Conservation (phyloP, 2,797 vertebrate species). For the Molossus alvarezi region DNA sequence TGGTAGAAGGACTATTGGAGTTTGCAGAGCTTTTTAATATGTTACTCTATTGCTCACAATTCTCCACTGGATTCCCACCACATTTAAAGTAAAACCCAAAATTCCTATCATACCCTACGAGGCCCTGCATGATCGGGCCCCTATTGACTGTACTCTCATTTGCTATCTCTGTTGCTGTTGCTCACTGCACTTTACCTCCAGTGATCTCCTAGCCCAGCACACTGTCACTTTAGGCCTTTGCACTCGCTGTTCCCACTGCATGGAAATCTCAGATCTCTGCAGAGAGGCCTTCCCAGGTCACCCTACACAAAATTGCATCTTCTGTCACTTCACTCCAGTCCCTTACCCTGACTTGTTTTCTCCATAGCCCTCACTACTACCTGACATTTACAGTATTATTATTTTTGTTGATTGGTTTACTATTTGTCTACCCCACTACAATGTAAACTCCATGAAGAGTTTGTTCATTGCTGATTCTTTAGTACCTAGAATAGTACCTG, state of each 20-base stretch:
- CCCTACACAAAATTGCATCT: not conserved
- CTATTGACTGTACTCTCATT: not conserved
- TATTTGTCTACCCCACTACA: not conserved
- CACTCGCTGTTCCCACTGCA: not conserved
- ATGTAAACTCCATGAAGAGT: not conserved
- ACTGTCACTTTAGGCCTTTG: not conserved
- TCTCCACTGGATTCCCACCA: not conserved
- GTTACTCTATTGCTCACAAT: not conserved
- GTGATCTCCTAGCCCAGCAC: not conserved
- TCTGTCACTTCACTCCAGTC: not conserved
- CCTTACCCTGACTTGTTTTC: not conserved
- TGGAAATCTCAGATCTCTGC: not conserved
- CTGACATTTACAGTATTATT: conserved; percentile 27
- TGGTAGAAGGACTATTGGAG: not conserved
- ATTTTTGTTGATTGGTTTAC: conserved; percentile 4
- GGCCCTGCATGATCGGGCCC: not conserved
- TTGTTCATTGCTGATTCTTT: not conserved
- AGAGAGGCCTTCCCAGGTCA: conserved; percentile 20
- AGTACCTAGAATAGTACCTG: conserved; percentile 23
- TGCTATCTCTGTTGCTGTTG: not conserved
- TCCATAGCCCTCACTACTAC: not conserved
- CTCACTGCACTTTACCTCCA: not conserved
- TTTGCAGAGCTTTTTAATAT: conserved; percentile 51
- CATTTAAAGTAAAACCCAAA: not conserved
- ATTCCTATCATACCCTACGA: not conserved